These are phyloP conservation scores for Microcebus jonahi DNA, from an alignment of 2,113 vertebrate genomes.

Conservation along the genomic window DNA sequence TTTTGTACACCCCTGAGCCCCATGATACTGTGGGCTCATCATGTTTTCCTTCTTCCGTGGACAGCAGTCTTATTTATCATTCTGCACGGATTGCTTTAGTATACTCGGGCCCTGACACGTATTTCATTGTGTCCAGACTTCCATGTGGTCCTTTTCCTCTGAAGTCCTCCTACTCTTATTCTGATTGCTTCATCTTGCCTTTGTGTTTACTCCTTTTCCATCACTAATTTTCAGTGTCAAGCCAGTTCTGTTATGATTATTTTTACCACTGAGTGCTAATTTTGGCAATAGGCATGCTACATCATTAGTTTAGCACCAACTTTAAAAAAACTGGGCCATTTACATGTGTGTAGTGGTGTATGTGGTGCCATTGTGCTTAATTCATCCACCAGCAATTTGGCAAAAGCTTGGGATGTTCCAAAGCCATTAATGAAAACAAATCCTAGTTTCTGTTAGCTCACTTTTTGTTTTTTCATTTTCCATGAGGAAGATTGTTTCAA, in stretches of 20 bases:
- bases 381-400: not conserved
- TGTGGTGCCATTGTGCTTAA: not conserved
- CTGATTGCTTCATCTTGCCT: not conserved
- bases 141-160: not conserved
- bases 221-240: not conserved
- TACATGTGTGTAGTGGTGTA: not conserved
- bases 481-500: not conserved
- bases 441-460: not conserved
- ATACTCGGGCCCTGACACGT: rapidly evolving
- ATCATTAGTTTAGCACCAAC: not conserved
- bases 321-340: not conserved
- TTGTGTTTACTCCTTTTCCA: not conserved
- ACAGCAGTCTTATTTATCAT: not conserved
- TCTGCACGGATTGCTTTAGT: not conserved
- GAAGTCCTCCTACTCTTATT: not conserved
- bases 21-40: not conserved
- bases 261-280: constrained; percentile 14
- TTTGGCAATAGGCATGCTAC: not conserved
- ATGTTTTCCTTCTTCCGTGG: not conserved
- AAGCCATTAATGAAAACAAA: constrained; percentile 25
- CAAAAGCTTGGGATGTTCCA: not conserved
- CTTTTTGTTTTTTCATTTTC: not conserved
- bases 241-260: not conserved
- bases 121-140: not conserved
- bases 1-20: not conserved